Base-by-base conservation (phyloP, 2,797 vertebrate species). In the Mormyrops boulengeri region DNA sequence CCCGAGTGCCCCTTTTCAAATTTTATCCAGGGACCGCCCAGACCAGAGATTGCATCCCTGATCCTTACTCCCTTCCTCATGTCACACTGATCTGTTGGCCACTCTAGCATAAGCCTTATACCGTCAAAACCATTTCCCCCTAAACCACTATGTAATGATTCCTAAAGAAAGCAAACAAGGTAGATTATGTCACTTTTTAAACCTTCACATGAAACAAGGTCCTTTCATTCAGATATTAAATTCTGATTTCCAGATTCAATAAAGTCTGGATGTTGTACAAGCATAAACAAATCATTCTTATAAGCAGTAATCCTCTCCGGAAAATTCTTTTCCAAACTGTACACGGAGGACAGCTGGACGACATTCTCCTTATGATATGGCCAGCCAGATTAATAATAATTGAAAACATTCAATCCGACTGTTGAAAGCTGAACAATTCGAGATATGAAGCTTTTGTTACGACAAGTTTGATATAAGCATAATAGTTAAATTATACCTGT, bases 231-330 rank as follows among this genome's bases (percentile, higher is more conserved):
- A 6, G 53, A 84, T 38, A 89, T 60, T 22, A 85, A 85, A 62
- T 12, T 85, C 80, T 5, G 44, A 85, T 85, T 86, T 66, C 80
- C 88, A 66, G 53, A 66, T 66, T 50, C 49, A 85, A 86, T 89
- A 62, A 89, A 85, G 57, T 86, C 62, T 50, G 57, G 66, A 57
- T 85, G 41, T 17, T 62, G 55, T 44, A 85, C 44, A 50, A 57
- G 38, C 80, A 85, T 85, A 44, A 89, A 86, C 30, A 26, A 49
- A 50, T 38, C 85, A 22, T 30, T 49, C 26, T 11, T 12, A 17
- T 50, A 77, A 47, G 86, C 30, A 69, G 9, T 17, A 47, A 82
- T 9, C 38, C 57, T 47, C 41, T 26, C 53, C 22, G 2, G 12
- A 50, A 44, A 8, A 44, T 85, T 85, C 3, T 85, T 52, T 85